A percentile compares a stretch with the other conserved stretches of the same genome.
Evolutionary conservation across 1,140 invertebrate genomes (phyloP).

Genomic region (Zaprionus inermis): DNA sequence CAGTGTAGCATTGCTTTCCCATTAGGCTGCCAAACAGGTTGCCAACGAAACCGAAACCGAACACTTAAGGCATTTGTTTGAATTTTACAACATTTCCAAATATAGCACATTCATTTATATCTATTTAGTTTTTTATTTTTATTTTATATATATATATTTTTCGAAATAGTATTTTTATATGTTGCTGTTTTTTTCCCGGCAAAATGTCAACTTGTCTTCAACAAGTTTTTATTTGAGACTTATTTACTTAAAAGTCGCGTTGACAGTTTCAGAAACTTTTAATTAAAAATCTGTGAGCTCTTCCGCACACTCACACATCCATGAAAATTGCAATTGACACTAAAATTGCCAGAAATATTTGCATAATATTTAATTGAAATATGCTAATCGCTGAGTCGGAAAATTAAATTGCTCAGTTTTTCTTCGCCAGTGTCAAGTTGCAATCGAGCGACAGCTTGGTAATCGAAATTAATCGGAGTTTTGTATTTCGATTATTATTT

Average conservation of each 20-base stretch:
- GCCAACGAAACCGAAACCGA: slow-evolving; percentile 7
- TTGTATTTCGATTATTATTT: not conserved
- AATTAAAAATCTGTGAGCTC: slow-evolving; percentile 7
- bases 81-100: slow-evolving; percentile 10
- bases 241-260: not conserved
- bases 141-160: not conserved
- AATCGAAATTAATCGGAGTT: not conserved
- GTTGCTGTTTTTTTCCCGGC: not conserved
- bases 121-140: slow-evolving; percentile 1
- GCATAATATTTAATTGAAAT: slow-evolving; percentile 5
- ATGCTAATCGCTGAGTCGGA: not conserved
- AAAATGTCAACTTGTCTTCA: not conserved
- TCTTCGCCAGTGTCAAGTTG: not conserved
- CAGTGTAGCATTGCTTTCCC: slow-evolving; percentile 11
- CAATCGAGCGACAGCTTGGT: not conserved
- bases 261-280: slow-evolving; percentile 2
- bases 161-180: not conserved
- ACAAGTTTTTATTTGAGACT: not conserved
- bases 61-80: not conserved
- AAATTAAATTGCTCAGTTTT: not conserved
- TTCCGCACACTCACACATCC: not conserved
- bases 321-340: not conserved
- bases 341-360: not conserved
- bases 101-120: slow-evolving; percentile 11
- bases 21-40: slow-evolving; percentile 8